Conservation (phyloP, 2,113 vertebrate genomes). For the Podarcis raffonei region DNA sequence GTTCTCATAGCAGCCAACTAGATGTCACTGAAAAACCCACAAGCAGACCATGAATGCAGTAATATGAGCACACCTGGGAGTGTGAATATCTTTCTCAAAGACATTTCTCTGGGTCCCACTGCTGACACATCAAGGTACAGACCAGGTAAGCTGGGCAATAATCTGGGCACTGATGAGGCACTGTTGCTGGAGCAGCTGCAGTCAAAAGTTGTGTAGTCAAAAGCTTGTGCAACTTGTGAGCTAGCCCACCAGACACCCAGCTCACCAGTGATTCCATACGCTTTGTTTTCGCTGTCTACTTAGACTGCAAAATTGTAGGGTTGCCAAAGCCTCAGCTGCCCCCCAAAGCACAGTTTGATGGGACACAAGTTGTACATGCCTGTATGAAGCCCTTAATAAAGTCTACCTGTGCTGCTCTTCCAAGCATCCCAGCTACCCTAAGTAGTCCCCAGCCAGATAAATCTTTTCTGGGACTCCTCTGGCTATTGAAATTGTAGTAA, state of each 20-base stretch:
- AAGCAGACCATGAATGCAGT: too few species aligned
- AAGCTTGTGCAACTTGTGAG: too few species aligned
- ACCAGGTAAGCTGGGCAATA: not conserved
- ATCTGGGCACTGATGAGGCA: not conserved
- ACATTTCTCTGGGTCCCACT: not conserved
- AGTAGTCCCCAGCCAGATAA: not conserved
- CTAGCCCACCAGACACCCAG: too few species aligned
- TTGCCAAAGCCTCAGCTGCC: not conserved
- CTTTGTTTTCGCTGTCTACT: too few species aligned
- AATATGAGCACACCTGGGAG: not conserved
- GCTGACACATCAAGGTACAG: not conserved
- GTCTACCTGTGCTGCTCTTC: constrained; percentile 2
- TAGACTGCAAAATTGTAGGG: not conserved
- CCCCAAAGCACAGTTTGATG: not conserved
- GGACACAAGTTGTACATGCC: not conserved
- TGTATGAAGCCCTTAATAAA: not conserved
- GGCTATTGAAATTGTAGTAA: not conserved
- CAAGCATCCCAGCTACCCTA: not conserved
- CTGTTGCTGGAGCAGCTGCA: not conserved
- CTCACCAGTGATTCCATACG: too few species aligned
- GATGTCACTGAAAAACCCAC: too few species aligned
- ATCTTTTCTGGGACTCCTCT: not conserved
- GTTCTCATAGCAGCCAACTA: too few species aligned
- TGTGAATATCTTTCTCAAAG: not conserved
- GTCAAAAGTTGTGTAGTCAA: not conserved